Evolutionary conservation across 64 coral and sea anemone species (phyloP), one percentile per base, ranked within the genome.

Genomic region (Porites lutea): DNA sequence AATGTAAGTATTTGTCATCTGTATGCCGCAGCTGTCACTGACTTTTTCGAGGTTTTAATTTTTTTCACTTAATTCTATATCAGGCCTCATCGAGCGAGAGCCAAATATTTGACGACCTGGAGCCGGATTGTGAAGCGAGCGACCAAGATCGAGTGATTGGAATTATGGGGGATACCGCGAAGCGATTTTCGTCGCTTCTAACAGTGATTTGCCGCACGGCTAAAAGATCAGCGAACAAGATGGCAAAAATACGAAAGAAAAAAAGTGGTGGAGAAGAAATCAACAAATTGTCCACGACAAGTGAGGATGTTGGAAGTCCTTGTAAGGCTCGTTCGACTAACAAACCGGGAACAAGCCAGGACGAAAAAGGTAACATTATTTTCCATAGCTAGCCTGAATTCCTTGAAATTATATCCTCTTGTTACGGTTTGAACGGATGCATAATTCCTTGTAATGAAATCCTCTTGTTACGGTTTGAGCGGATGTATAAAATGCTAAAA

Each of bases 171-270:
- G 92, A 94, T 16, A 94, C 87, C 1, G 77, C 87, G 9, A 94
- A 84, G 44, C 88, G 82, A 4, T 94, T 97, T 62, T 90, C 92
- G 59, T 62, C 92, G 15, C 78, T 97, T 14, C 64, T 97, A 5
- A 91, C 92, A 2, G 82, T 97, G 7, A 97, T 97, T 51, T 97
- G 95, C 64, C 88, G 92, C 52, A 97, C 95, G 16, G 95, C 95
- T 5, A 97, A 94, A 37, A 97, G 84, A 65, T 97, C 95, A 22
- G 95, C 89, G 5, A 97, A 94, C 57, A 97, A 86, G 72, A 86
- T 97, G 37, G 89, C 95, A 8, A 97, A 72, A 77, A 97, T 97
- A 65, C 73, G 95, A 13, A 89, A 90, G 86, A 88, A 83, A 55
- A 94, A 90, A 10, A 77, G 52, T 5, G 93, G 92, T 16, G 59